These are phyloP conservation scores for Triops cancriformis DNA, from an alignment of 1,140 invertebrate species.

Conservation along the genomic window DNA sequence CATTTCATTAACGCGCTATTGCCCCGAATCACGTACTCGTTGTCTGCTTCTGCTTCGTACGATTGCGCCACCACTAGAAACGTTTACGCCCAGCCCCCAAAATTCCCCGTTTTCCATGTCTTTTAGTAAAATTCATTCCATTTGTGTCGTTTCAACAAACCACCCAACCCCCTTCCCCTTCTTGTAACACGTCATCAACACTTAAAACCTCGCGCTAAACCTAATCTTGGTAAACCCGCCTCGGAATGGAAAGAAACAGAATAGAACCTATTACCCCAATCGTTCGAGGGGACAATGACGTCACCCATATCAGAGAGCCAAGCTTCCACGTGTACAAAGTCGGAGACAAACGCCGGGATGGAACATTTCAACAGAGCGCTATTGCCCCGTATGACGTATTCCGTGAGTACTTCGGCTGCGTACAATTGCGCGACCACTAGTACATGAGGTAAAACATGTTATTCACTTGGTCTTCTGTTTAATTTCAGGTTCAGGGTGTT, in stretches of 20 bases:
- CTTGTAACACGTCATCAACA: neutral
- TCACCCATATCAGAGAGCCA: constrained; percentile 68
- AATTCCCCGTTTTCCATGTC: neutral
- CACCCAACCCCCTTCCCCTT: too few species aligned
- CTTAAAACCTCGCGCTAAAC: neutral
- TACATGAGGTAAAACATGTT: constrained; percentile 21
- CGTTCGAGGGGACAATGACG: constrained; percentile 32
- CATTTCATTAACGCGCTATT: constrained; percentile 87
- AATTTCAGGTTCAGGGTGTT: too few species aligned
- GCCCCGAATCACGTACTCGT: constrained; percentile 86
- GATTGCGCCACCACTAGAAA: constrained; percentile 66
- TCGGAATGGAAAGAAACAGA: neutral
- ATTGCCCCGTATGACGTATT: constrained; percentile 77
- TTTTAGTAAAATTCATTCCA: too few species aligned
- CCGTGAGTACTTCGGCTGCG: constrained; percentile 71
- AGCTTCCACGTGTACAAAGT: constrained; percentile 72
- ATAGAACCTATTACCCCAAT: constrained; percentile 15
- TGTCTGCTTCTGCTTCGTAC: constrained; percentile 82
- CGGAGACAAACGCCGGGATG: constrained; percentile 76
- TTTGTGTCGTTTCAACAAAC: too few species aligned
- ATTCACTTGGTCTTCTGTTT: too few species aligned
- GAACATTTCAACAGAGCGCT: constrained; percentile 78
- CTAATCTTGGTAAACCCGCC: neutral
- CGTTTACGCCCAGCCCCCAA: neutral
- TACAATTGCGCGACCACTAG: constrained; percentile 72